phyloP scores from a whole-genome alignment of 2,797 vertebrate genomes.

The Triplophysa bombifrons region DNA sequence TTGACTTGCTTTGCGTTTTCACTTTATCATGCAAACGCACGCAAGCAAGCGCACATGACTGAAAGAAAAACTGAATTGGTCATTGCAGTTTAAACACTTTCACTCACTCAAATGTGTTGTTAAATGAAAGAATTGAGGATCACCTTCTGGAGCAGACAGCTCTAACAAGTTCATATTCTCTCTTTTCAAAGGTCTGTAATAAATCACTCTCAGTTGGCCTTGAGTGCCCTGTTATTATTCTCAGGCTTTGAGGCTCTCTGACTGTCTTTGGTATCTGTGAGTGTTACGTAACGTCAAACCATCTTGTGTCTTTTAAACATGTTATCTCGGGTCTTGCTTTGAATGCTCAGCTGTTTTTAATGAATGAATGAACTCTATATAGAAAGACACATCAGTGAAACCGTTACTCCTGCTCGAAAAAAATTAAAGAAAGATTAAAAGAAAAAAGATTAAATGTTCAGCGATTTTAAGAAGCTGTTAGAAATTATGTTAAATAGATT shows the following conservation, averaged over 20 bases:
- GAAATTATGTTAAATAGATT: not conserved
- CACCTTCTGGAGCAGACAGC: not conserved
- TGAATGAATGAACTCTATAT: not conserved
- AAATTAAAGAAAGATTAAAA: not conserved
- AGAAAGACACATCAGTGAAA: not conserved
- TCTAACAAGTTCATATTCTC: constrained; percentile 6
- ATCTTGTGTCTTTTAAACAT: not conserved
- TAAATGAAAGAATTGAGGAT: constrained; percentile 3
- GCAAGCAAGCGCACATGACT: not conserved
- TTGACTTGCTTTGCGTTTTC: constrained; percentile 13
- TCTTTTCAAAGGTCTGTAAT: constrained; percentile 10
- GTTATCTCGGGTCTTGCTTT: constrained; percentile 6
- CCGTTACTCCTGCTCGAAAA: not conserved
- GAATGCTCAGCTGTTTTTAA: not conserved
- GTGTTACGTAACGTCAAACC: constrained; percentile 36
- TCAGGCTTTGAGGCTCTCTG: not conserved
- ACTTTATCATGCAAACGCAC: not conserved
- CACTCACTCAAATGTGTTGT: not conserved
- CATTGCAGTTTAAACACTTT: no score
- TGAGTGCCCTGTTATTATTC: constrained; percentile 23
- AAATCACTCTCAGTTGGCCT: constrained; percentile 29
- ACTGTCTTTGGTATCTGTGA: constrained; percentile 26
- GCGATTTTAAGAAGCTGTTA: not conserved
- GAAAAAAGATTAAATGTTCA: not conserved
- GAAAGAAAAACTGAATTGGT: no score